A percentile compares a stretch with the other conserved stretches of the same genome.
Conservation (phyloP, 2,888 invertebrate genomes). For the Nipponacmea schrenckii region DNA sequence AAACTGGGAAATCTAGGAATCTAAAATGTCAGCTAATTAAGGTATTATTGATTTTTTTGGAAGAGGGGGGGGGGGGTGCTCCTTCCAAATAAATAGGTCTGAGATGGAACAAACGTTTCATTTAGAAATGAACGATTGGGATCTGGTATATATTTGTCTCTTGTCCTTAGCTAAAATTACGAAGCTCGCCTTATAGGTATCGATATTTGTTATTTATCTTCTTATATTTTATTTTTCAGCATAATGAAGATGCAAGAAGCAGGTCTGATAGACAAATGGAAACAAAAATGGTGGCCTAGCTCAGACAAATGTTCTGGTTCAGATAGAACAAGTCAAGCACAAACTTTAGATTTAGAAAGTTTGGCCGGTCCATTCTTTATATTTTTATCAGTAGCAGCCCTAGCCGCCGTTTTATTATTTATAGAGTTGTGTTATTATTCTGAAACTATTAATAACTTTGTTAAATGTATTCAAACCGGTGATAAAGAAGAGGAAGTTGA, state of each 20-base stretch:
- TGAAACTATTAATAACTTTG: neutral
- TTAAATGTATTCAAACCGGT: neutral
- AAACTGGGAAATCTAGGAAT: no score
- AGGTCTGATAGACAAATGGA: constrained; percentile 47
- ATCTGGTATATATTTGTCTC: no score
- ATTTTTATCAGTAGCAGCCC: constrained; percentile 30
- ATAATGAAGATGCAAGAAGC: constrained; percentile 49
- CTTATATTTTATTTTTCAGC: constrained; percentile 28
- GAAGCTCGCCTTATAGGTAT: no score
- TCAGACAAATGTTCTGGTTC: constrained; percentile 32
- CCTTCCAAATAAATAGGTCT: no score
- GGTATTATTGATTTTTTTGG: no score
- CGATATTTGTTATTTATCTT: no score
- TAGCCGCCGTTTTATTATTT: constrained; percentile 33
- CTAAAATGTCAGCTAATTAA: no score
- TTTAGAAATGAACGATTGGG: no score
- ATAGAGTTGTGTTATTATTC: constrained; percentile 23
- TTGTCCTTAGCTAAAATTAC: no score
- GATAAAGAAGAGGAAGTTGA: neutral
- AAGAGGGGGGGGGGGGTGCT: no score
- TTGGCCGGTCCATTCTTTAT: constrained; percentile 46
- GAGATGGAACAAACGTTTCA: no score
- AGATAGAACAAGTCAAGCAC: constrained; percentile 33
- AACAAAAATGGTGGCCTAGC: constrained; percentile 44
- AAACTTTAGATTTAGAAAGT: constrained; percentile 38